phyloP scores from a whole-genome alignment of 2,797 vertebrate genomes.

The Poeciliopsis gracilis region DNA sequence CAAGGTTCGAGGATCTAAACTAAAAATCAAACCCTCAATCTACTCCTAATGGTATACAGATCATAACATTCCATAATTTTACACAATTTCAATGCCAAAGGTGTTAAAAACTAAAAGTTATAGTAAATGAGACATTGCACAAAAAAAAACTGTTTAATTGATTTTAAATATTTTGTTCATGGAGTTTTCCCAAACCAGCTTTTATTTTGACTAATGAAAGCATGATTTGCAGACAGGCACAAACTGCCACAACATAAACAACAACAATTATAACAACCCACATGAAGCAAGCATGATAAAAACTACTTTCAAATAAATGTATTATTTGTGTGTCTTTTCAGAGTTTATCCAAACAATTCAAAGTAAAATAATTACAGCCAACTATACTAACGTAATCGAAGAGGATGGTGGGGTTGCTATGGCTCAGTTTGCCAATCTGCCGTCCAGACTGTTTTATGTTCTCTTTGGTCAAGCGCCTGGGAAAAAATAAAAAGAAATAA shows the following conservation, averaged over 20 bases:
- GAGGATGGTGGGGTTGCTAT: slow-evolving; percentile 97
- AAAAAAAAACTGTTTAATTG: no score
- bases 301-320: background rate
- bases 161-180: background rate
- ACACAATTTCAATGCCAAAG: background rate
- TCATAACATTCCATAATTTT: background rate
- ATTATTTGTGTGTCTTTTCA: background rate
- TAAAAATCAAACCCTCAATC: background rate
- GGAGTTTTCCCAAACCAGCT: background rate
- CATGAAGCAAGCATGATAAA: background rate
- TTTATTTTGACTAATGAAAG: background rate
- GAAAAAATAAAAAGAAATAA: slow-evolving; percentile 25
- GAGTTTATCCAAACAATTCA: slow-evolving; percentile 7
- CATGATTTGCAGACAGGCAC: background rate
- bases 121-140: background rate
- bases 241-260: background rate
- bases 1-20: background rate
- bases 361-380: slow-evolving; percentile 14
- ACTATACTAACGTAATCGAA: slow-evolving; percentile 92
- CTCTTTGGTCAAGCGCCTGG: slow-evolving; percentile 95
- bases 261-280: background rate
- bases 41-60: background rate
- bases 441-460: slow-evolving; percentile 97
- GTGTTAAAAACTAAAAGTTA: background rate
- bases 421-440: slow-evolving; percentile 96